Base-by-base conservation (phyloP, 2,797 vertebrate genomes). In the Oryzias sinensis region DNA sequence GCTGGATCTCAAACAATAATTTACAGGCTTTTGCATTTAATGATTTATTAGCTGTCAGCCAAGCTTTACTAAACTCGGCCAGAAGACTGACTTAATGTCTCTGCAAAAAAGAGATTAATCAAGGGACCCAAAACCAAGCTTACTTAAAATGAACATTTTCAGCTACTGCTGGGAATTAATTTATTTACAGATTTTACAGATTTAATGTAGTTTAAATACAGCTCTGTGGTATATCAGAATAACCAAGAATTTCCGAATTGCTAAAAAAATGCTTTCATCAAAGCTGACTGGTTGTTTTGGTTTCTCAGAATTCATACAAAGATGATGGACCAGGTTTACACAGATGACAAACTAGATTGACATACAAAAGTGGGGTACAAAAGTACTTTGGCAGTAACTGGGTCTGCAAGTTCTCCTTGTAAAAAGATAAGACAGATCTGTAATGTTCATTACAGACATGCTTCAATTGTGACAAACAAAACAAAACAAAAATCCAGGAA, bases 141-240 rank as follows among this genome's bases (percentile, higher is more conserved):
- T 0, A 17, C 46, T 62, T 50, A 49, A 52, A 66, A 15, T 20
- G 37, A 29, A 22, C 43, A 59, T 64, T 49, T 43, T 7, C 14
- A 43, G 29, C 15, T 13, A 41, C 46, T 33, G 8, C 27, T 53
- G 29, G 41, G 16, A 58, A 55, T 73, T 54, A 51, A 53, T 68
- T 13, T 18, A 29, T 37, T 42, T n/a, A 53, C n/a, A 27, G 46
- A n/a, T 41, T 49, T 14, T 42, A 43, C 56, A 18, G 24, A 46
- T 14, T 56, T 43, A 48, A 33, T 27, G 7, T 53, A 47, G 41
- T 43, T 5, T n/a, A 13, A 62, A 53, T 17, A 14, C 17, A 63
- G 49, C 29, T 65, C 41, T 49, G 65, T 25, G 49, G 48, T 27
- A 11, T 40, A 9, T 22, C 37, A 37, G 24, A 49, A 33, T 3